Evolutionary conservation across 53 echinoderm and acorn worm species (phyloP), one percentile per base, ranked within the genome.

Genomic region (Crossaster papposus): DNA sequence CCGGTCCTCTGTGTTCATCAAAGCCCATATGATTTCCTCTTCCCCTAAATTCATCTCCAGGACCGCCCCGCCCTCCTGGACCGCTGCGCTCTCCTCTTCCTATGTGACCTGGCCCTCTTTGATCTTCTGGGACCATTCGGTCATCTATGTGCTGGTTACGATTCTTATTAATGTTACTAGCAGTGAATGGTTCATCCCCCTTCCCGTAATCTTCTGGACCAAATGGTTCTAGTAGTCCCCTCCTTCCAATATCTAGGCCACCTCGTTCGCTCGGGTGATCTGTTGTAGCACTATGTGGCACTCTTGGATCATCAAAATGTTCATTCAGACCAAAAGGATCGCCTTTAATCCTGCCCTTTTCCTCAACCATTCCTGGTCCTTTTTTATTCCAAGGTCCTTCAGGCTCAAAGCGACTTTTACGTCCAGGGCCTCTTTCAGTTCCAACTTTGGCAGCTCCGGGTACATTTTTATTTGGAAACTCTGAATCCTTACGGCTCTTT

Each of bases 311-410:
- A 72, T 84, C 84, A 72, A 72, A 72, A 52, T 29, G 72, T 36
- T 84, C 84, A 72, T 84, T 84, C 15, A 84, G 84, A 26, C 84
- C 84, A 53, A 84, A 84, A 29, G 84, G 84, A 65, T 84, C 84
- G 52, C 72, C 84, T 26, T 53, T 17, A 72, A 50, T 53, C 72
- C 52, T 70, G 22, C 70, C 62, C 35, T 34, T 65, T 38, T 83
- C 83, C 23, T 30, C 28, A 71, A 32, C 72, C 52, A 84, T 55
- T 58, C 58, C 50, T 30, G 80, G 20, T 18, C 71, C 72, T 3
- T 36, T 52, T 17, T 72, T 52, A 54, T 71, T 20, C 33, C 84
- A 50, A 1, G 36, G 71, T 51, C 84, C 38, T 3, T 84, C 84
- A 29, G 84, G 84, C 10, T 31, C 84, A 72, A 20, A 72, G 23